Evolutionary conservation across 1,140 invertebrate genomes (phyloP), one percentile per base, ranked within the genome.

Genomic region (Drosophila subpulchrella): DNA sequence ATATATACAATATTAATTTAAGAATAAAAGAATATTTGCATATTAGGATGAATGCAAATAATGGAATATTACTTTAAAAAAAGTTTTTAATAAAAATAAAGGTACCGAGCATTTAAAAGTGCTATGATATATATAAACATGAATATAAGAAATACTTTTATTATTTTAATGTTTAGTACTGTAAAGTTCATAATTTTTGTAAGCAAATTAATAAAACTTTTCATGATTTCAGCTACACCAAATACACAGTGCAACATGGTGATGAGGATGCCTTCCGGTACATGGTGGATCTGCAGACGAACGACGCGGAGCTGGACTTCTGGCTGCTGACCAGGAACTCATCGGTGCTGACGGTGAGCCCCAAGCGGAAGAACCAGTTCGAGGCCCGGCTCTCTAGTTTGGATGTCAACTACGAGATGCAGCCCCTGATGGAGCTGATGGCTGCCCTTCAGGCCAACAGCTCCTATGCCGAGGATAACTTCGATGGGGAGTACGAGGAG

Each of bases 221-320:
- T 3, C 3, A 3, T 6, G 8, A 15, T 55, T 66, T 12, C 39
- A 91, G 88, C 13, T 91, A 74, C n/a, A 91, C 77, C 7, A 91
- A 91, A 62, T 91, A 91, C 48, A 85, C 78, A 1, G 83, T 91
- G 6, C 65, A 78, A 30, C 83, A 91, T 75, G 77, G 67, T n/a
- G 59, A 71, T 15, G 80, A 91, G 32, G 41, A 55, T 11, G 75
- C 72, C 24, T 91, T 78, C 36, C 58, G 55, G 1, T 88, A 91
- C 32, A 91, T 91, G 88, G 80, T 91, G 3, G 88, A 88, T 27
- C 50, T 91, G 54, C 88, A 91, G 60, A 88, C 82, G 2, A 81
- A 62, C 6, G 88, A 88, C 32, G 50, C 67, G 0, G 71, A 77
- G 4, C 15, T 91, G 36, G 88, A 91, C 42, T 91, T 91, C 30